Conservation (phyloP, 1,140 invertebrate species). For the Caenorhabditis elegans region DNA sequence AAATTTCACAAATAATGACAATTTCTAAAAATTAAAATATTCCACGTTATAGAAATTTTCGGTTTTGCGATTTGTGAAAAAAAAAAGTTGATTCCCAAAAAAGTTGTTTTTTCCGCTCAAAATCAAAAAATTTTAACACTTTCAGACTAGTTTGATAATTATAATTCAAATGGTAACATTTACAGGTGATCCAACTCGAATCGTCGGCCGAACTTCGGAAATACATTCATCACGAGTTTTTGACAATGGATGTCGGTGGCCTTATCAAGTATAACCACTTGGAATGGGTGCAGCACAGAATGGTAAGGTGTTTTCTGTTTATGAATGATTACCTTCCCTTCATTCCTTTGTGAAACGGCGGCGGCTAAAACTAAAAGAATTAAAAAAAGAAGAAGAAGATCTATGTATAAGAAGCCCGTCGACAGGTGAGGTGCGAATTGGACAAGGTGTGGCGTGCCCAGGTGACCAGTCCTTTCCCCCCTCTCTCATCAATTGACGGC, state of each 20-base stretch:
- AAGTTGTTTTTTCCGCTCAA: too few species aligned
- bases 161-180: too few species aligned
- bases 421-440: constrained; percentile 1
- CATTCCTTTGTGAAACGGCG: background rate
- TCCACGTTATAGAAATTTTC: too few species aligned
- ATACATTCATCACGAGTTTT: constrained; percentile 79
- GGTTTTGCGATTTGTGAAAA: too few species aligned
- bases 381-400: background rate
- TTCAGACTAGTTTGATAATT: too few species aligned
- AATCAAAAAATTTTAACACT: too few species aligned
- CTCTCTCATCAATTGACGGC: background rate
- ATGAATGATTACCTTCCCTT: background rate
- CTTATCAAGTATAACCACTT: constrained; percentile 84
- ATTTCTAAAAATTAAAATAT: too few species aligned
- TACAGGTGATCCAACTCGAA: constrained; percentile 69
- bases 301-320: constrained; percentile 73
- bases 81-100: too few species aligned
- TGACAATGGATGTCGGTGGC: constrained; percentile 86
- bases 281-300: constrained; percentile 92
- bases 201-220: constrained; percentile 76
- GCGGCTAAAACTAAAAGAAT: background rate
- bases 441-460: constrained; percentile 22
- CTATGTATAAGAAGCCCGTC: constrained; percentile 15
- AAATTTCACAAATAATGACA: too few species aligned
- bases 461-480: background rate